These are phyloP conservation scores for Delphinapterus leucas DNA, from an alignment of 2,113 vertebrate genomes.

Conservation along the genomic window DNA sequence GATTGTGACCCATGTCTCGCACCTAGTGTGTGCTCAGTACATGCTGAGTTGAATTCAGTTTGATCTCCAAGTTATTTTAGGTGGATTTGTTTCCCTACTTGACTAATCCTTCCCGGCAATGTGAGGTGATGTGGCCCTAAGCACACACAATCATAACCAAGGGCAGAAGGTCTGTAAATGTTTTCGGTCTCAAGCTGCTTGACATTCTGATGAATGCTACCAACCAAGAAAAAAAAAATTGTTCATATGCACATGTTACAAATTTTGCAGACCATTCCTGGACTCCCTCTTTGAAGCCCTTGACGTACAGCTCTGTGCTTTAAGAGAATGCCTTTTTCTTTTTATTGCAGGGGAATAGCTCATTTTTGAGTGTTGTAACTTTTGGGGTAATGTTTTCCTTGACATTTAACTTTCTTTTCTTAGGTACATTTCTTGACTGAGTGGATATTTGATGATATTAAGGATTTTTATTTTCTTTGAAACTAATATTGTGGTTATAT, in stretches of 20 bases:
- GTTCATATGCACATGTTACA: not conserved
- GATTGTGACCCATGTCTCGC: not conserved
- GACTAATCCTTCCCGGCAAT: slow-evolving; percentile 58
- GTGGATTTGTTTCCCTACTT: slow-evolving; percentile 54
- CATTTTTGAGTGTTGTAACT: not conserved
- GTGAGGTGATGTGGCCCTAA: slow-evolving; percentile 22
- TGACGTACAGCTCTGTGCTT: not conserved
- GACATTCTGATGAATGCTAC: not conserved
- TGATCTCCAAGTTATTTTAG: slow-evolving; percentile 59
- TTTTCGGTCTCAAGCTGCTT: slow-evolving; percentile 19
- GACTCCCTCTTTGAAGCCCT: not conserved
- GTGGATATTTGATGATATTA: not conserved
- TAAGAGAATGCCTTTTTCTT: not conserved
- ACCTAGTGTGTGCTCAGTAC: not conserved
- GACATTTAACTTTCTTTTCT: slow-evolving; percentile 11
- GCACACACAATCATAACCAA: slow-evolving; percentile 9
- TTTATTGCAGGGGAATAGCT: not conserved
- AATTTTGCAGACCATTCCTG: not conserved
- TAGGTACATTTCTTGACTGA: not conserved
- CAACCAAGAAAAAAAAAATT: not conserved
- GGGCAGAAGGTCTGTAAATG: not conserved
- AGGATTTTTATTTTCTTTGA: not conserved
- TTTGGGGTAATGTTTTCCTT: not conserved
- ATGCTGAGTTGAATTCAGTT: slow-evolving; percentile 46
- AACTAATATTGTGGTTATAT: not conserved